Evolutionary conservation across 2,888 invertebrate genomes (phyloP), one percentile per base, ranked within the genome.

Genomic region (Rhagonycha lutea): DNA sequence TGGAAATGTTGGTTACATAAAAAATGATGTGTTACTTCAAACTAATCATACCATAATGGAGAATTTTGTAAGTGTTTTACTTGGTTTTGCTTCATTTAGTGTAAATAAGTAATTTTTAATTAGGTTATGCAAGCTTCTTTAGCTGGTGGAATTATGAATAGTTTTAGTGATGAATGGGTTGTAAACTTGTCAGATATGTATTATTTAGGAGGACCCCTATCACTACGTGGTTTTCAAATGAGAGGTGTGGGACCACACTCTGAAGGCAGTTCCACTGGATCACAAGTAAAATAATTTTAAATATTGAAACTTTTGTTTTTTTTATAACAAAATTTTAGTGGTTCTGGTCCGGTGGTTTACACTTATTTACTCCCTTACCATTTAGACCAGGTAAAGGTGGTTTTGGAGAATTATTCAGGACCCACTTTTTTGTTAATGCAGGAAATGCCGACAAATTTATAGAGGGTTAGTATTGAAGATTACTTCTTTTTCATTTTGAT

Each of bases 351-450:
- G 90, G 92, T 3, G 98, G 95, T 0, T 85, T 96, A 11, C 98
- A 99, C 89, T 84, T 97, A 28, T 98, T 94, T 90, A 92, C 95
- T 1, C 98, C 98, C 10, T 90, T 99, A 75, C 98, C 98, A 14
- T 97, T 97, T 88, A 91, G 92, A 79, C 93, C 94, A 3, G 93
- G 94, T 11, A 91, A 91, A 83, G 94, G 94, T 63, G 94, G 94
- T 8, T 91, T 98, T 80, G 95, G 94, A 0, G 94, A 96, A 80
- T 90, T 96, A 81, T 95, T 98, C 86, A 91, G 96, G 77, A 92
- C 95, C 61, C 99, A 99, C 88, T 90, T 94, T 73, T 99, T 99
- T 88, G 86, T 96, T 78, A 98, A 97, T 87, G 92, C 92, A 71
- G 98, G 98, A 80, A 96, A 96, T 86, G 91, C 96, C 79, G 93